A percentile compares a stretch with the other conserved stretches of the same genome.
These are phyloP conservation scores for Strongylocentrotus purpuratus DNA, from an alignment of 35 echinoderm and acorn worm species.

Conservation along the genomic window DNA sequence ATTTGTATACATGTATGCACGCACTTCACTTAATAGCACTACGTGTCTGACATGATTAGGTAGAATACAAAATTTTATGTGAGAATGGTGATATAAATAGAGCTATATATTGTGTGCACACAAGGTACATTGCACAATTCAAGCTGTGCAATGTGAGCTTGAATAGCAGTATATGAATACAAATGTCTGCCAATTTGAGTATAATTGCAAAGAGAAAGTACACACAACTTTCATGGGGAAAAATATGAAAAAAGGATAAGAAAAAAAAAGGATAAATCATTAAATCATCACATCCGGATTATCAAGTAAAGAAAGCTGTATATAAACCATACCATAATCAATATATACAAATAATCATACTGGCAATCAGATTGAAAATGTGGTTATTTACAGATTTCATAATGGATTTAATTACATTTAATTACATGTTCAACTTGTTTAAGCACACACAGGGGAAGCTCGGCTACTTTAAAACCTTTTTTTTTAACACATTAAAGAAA, in stretches of 20 bases:
- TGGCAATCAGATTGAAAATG: background rate
- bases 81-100: background rate
- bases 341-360: conserved; percentile 4
- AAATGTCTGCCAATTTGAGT: background rate
- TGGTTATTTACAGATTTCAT: conserved; percentile 5
- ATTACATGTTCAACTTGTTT: background rate
- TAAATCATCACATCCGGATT: background rate
- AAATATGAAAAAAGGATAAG: background rate
- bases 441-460: background rate
- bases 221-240: background rate
- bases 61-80: background rate
- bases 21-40: background rate
- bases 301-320: background rate
- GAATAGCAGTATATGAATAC: background rate
- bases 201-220: background rate
- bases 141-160: background rate
- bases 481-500: background rate
- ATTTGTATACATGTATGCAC: background rate
- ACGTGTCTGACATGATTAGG: background rate
- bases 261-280: background rate
- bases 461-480: background rate
- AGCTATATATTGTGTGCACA: background rate
- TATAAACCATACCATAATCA: background rate
- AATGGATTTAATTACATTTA: background rate
- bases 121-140: background rate